phyloP scores from a whole-genome alignment of 2,113 vertebrate species.

The Rhinopomastus cyanomelas region DNA sequence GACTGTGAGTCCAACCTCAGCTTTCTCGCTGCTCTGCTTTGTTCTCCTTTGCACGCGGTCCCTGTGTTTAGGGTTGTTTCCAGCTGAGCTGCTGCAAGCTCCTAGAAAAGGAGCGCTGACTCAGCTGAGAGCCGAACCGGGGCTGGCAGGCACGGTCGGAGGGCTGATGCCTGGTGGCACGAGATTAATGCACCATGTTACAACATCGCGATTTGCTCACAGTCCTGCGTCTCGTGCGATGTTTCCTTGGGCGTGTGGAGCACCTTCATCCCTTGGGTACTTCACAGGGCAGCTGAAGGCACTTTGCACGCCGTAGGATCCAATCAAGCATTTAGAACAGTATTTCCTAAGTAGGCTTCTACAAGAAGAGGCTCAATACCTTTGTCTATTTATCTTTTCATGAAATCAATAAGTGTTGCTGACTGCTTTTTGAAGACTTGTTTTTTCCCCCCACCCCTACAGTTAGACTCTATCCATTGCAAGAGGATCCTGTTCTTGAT shows the following conservation, averaged over 20 bases:
- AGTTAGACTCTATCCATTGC: background rate
- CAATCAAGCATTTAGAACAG: background rate
- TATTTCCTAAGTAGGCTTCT: background rate
- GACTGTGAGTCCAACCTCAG: background rate
- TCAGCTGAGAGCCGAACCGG: background rate
- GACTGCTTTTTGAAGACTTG: background rate
- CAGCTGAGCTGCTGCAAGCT: background rate
- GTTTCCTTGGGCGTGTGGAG: rapidly evolving
- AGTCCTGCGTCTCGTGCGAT: background rate
- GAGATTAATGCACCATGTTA: background rate
- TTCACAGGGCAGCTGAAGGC: background rate
- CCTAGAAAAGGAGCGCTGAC: background rate
- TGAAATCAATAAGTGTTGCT: background rate
- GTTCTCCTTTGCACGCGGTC: background rate
- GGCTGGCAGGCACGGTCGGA: background rate
- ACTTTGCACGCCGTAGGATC: background rate
- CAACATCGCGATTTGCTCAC: background rate
- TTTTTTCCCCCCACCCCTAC: background rate
- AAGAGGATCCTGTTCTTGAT: background rate
- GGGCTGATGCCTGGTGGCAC: background rate
- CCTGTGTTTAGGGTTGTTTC: background rate
- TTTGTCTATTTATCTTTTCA: background rate
- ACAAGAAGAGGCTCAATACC: background rate
- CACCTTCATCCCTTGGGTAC: background rate
- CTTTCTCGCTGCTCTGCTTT: background rate